Base-by-base conservation (phyloP, 2,888 invertebrate species). In the Biston stratarius region DNA sequence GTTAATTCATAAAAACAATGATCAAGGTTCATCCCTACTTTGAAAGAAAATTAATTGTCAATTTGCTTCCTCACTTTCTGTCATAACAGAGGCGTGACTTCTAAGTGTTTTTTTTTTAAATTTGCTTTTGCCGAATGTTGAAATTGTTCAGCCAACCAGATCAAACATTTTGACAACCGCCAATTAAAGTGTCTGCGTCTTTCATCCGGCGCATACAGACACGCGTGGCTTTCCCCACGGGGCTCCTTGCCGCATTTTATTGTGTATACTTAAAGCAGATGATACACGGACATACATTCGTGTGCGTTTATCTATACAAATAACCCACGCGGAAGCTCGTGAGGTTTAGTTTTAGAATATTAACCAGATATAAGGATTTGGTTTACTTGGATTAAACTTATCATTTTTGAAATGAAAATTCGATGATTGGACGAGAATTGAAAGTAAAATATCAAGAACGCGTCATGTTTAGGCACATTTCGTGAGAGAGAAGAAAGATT, bases 101-200 rank as follows among this genome's bases (percentile, higher is more conserved):
- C 14, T 45, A 7, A 45, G 6, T 14, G 14, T 5, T 8, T 15
- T 47, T 47, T 9, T 8, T 14, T 0, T 34, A n/a, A 14, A n/a
- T 7, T 55, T 24, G n/a, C 38, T 40, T 42, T 24, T 33, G 10
- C 14, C 10, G 24, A 42, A 55, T 42, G 55, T 33, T 24, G 12
- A n/a, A 45, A 51, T 45, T 33, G 14, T 34, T 42, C 45, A 55
- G n/a, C 40, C 5, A 63, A 60, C 74, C 71, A 74, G 74, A 74
- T 75, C 80, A 83, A 84, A 86, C 83, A 83, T 84, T 84, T 80
- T 83, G 84, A 84, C 82, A 82, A 78, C 76, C 78, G 66, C 80
- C 83, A 87, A 89, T 89, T 86, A 89, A 83, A 80, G 79, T 84
- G 86, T 84, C 86, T 53, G 52, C 58, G 42, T 48, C 58, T 48